Percentiles rank a stretch among this genome's conserved stretches.
These are phyloP conservation scores for Alligator sinensis DNA, from an alignment of 2,113 vertebrate genomes.

Conservation along the genomic window DNA sequence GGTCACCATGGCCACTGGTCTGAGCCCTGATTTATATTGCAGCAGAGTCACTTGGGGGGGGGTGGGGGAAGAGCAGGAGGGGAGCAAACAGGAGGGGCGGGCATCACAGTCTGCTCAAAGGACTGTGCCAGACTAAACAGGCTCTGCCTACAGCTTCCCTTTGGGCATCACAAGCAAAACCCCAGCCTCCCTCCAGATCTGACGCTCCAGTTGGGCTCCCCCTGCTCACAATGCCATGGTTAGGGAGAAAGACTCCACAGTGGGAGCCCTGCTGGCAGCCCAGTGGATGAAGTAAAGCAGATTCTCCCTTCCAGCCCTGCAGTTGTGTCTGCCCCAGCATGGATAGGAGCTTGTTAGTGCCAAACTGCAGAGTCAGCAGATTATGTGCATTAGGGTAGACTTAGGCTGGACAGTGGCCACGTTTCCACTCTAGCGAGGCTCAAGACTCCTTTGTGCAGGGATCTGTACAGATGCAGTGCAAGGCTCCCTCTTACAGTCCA, in stretches of 20 bases:
- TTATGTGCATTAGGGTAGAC: neutral
- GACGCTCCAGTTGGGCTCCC: neutral
- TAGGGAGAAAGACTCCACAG: neutral
- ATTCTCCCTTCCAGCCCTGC: neutral
- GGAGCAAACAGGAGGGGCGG: neutral
- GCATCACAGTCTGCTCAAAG: neutral
- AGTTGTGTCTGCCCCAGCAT: neutral
- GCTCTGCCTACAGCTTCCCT: neutral
- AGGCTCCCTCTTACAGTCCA: neutral
- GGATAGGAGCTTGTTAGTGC: neutral
- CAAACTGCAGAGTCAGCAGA: neutral
- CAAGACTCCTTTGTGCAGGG: neutral
- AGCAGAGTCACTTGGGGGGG: neutral
- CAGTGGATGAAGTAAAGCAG: neutral
- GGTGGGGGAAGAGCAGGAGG: neutral
- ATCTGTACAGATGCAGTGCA: neutral
- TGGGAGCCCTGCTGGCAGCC: neutral
- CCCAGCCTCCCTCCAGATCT: neutral
- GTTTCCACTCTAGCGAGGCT: neutral
- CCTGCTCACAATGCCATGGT: neutral
- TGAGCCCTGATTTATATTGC: too few relatives aligned
- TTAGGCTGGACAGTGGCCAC: too few relatives aligned
- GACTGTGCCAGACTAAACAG: neutral
- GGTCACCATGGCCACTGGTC: neutral
- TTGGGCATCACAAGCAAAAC: neutral